Base-by-base conservation (phyloP, 2,113 vertebrate species). In the Sarotherodon lohbergeri region DNA sequence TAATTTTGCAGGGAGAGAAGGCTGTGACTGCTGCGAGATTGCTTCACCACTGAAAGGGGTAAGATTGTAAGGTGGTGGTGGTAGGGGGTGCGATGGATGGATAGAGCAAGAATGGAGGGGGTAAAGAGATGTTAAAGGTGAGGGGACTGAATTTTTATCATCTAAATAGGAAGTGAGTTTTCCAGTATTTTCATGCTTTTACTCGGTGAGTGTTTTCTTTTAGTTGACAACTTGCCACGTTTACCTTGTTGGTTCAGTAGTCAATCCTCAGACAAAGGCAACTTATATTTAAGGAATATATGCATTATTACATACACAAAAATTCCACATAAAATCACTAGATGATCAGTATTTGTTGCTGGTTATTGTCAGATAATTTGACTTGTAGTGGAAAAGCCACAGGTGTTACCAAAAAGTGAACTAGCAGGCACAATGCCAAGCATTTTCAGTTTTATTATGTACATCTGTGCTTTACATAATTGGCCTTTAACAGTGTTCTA, bases 1-100 rank as follows among this genome's bases (percentile, higher is more conserved):
- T 99, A 99, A 99, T 99, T 99, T 99, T 99, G 98, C 97, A 97
- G 97, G 97, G 93, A 98, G 97, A 97, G 97, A 97, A 96, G 97
- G 97, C 97, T 97, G 97, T 98, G 98, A 98, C 98, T 98, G 97
- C 96, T 97, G 96, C 96, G 95, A 98, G 98, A 99, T 99, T 98
- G 98, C 98, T 97, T 98, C 96, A 97, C 96, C 97, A 97, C 97
- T 96, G 11, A 96, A 61, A 97, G 43, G 66, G 39, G 68, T 46
- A 46, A 46, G 39, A 73, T 46, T 73, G 68, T 73, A 86, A 56
- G 43, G 8, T 39, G 9, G 55, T 71, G 66, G 39, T 46, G 84
- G 85, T 22, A 36, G n/a, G 55, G 36, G 96, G 96, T 24, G 97
- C 71, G 46, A 27, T 79, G 82, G 88, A 80, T 80, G 32, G 34